Evolutionary conservation across 2,113 vertebrate species (phyloP).

Genomic region (Theropithecus gelada): DNA sequence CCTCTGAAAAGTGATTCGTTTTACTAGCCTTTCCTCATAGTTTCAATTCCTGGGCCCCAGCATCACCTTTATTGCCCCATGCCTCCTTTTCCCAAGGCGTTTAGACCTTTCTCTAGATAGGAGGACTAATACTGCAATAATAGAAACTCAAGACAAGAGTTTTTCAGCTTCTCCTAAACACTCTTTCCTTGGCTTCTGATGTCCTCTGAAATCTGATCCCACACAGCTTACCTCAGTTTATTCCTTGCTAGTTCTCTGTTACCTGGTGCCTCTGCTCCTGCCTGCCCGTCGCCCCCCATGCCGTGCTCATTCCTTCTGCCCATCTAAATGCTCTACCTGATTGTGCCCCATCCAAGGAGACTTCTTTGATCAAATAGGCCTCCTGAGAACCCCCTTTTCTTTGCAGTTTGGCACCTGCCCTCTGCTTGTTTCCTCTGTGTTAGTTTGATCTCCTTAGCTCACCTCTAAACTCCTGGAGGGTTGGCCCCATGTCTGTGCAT

Average conservation of each 20-base stretch:
- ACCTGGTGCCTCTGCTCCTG: not conserved
- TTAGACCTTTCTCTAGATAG: not conserved
- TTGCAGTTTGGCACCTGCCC: not conserved
- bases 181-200: not conserved
- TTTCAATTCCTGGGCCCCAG: not conserved
- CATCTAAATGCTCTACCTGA: too few relatives aligned
- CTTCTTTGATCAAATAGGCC: not conserved
- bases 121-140: not conserved
- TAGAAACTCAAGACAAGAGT: not conserved
- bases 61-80: not conserved
- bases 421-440: not conserved
- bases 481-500: accelerated
- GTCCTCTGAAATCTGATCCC: not conserved
- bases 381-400: not conserved
- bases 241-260: not conserved
- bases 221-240: not conserved
- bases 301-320: not conserved
- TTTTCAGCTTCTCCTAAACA: not conserved
- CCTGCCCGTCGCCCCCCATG: not conserved
- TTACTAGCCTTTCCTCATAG: conserved; percentile 41
- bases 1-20: not conserved
- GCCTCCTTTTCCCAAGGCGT: conserved; percentile 1
- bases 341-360: not conserved
- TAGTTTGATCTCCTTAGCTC: not conserved
- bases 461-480: not conserved